Percentiles rank a stretch among this genome's conserved stretches.
phyloP scores from a whole-genome alignment of 2,797 vertebrate species.

The Calcarius lapponicus region DNA sequence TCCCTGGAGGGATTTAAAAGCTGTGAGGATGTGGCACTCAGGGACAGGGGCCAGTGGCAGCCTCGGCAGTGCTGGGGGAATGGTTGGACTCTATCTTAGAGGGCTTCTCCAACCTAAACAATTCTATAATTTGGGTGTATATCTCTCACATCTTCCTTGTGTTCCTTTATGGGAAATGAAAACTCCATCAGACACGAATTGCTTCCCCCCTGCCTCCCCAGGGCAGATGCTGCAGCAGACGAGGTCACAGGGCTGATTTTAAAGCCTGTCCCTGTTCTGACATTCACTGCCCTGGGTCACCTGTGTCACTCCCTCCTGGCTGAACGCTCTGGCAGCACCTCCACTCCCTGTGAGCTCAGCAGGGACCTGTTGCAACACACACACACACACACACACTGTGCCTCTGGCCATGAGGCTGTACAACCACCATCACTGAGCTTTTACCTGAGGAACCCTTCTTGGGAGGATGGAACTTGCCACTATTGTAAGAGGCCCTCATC shows the following conservation, averaged over 20 bases:
- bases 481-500: not conserved
- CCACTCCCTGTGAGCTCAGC: not conserved
- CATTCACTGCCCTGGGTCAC: not conserved
- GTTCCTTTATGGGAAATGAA: not conserved
- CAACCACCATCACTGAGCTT: not conserved
- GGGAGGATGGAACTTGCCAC: not conserved
- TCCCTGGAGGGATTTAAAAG: not conserved
- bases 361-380: not conserved
- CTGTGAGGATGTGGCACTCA: accelerated
- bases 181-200: not conserved
- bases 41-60: not conserved
- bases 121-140: not conserved
- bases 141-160: not conserved
- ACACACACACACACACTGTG: not conserved
- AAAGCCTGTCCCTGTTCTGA: not conserved
- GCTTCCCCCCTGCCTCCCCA: not conserved
- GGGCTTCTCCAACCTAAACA: not conserved
- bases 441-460: not conserved
- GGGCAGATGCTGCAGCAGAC: not conserved
- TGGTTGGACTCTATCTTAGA: accelerated
- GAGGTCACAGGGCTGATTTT: not conserved
- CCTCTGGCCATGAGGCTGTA: not conserved
- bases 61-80: not conserved
- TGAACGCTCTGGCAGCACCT: not conserved
- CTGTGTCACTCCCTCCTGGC: not conserved